Evolutionary conservation across 2,888 invertebrate genomes (phyloP).

Genomic region (Papilio demoleus): DNA sequence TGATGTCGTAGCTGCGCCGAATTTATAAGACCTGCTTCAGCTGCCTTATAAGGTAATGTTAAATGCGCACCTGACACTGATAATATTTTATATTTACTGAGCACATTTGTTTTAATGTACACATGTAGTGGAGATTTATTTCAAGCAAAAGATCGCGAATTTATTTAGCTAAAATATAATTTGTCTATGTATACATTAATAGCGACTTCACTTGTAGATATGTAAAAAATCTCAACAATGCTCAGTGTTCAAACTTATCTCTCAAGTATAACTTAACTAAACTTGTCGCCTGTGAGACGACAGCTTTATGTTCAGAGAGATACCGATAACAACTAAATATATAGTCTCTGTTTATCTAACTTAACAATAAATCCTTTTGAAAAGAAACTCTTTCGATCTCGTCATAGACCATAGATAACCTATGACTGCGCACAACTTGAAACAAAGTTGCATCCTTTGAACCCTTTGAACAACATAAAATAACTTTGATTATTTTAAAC

Average conservation of each 20-base stretch:
- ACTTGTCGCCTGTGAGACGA: constrained; percentile 6
- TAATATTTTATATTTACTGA: not conserved
- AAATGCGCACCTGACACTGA: not conserved
- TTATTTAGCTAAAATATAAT: not conserved
- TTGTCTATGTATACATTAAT: not conserved
- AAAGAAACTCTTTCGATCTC: not conserved
- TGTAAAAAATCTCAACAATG: not conserved
- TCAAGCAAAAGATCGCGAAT: not conserved
- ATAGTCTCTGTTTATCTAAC: constrained; percentile 18
- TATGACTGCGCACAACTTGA: not conserved
- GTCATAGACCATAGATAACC: constrained; percentile 3
- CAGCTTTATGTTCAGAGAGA: not conserved
- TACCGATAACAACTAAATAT: constrained; percentile 9
- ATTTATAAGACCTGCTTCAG: not conserved
- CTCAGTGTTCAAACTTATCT: not conserved
- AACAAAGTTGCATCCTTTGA: not conserved
- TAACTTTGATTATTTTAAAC: not conserved
- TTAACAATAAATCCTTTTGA: constrained; percentile 25
- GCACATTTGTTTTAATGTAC: too few species aligned
- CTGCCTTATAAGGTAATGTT: not conserved
- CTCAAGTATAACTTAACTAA: constrained; percentile 3
- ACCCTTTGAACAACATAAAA: not conserved
- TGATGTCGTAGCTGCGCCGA: not conserved
- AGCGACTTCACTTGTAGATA: not conserved
- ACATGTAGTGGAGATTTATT: not conserved